A percentile compares a stretch with the other conserved stretches of the same genome.
Conservation (phyloP, 2,113 vertebrate species). For the Calyptommatus sinebrachiatus region DNA sequence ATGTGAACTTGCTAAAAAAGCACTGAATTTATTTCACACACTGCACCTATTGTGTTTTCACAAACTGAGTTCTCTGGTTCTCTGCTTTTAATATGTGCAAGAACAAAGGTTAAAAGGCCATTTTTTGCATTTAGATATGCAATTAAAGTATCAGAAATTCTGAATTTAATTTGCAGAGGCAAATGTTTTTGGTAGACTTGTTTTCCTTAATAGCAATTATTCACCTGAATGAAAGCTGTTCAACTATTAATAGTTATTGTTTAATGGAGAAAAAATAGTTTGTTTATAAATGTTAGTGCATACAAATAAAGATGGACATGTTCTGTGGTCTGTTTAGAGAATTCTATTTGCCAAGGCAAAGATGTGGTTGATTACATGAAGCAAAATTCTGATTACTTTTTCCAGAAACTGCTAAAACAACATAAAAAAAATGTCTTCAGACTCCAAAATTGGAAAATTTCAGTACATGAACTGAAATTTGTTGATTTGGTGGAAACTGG, state of each 20-base stretch:
- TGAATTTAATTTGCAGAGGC: slow-evolving; percentile 41
- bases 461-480: too few species aligned
- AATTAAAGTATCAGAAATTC: slow-evolving; percentile 34
- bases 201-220: slow-evolving; percentile 53
- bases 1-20: neutral
- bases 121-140: slow-evolving; percentile 13
- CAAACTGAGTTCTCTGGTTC: neutral
- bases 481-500: too few species aligned
- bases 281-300: slow-evolving; percentile 52
- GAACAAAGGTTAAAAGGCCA: neutral
- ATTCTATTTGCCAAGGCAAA: slow-evolving; percentile 23
- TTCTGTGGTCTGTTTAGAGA: slow-evolving; percentile 35
- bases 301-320: slow-evolving; percentile 58
- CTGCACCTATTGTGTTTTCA: neutral
- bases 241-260: slow-evolving; percentile 51
- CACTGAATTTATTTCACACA: neutral
- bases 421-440: neutral
- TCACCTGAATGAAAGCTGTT: slow-evolving; percentile 39
- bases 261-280: slow-evolving; percentile 51
- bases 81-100: neutral
- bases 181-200: slow-evolving; percentile 42
- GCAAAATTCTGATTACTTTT: neutral
- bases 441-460: neutral
- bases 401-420: neutral
- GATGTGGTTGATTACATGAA: slow-evolving; percentile 10